Conservation (phyloP, 2,113 vertebrate genomes). For the Oncorhynchus nerka region DNA sequence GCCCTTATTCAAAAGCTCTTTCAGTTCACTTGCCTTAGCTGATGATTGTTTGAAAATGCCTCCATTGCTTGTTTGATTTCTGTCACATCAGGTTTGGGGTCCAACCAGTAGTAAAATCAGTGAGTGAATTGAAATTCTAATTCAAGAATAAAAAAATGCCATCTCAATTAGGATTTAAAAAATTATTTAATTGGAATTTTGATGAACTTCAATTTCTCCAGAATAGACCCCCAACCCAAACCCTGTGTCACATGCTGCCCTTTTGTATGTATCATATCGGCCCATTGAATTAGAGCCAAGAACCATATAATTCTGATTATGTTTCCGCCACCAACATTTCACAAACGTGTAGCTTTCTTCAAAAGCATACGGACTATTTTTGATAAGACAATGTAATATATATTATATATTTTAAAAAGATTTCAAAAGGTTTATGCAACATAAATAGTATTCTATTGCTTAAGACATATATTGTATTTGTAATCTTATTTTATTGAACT, state of each 20-base stretch:
- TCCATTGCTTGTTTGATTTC: slow-evolving; percentile 5
- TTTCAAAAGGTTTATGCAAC: slow-evolving; percentile 20
- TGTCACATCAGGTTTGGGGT: background rate
- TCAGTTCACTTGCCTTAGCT: slow-evolving; percentile 8
- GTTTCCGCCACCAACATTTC: slow-evolving; percentile 16
- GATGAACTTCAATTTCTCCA: background rate
- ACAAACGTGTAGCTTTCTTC: slow-evolving; percentile 5
- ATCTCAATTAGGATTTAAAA: too few species aligned
- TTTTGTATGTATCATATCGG: background rate
- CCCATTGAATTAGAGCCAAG: too few species aligned
- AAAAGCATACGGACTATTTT: slow-evolving; percentile 41
- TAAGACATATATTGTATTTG: slow-evolving; percentile 56
- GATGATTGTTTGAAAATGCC: slow-evolving; percentile 13
- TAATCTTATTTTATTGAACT: slow-evolving; percentile 52
- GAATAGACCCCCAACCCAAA: background rate
- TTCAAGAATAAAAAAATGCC: too few species aligned
- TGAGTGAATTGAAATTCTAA: background rate
- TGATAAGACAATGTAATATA: slow-evolving; percentile 40
- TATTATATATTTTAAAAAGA: slow-evolving; percentile 16
- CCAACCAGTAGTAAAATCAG: too few species aligned
- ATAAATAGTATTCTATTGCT: slow-evolving; percentile 57
- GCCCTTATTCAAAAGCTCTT: background rate
- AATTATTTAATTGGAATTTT: too few species aligned
- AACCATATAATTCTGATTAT: slow-evolving; percentile 5
- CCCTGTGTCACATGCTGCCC: background rate